A percentile compares a stretch with the other conserved stretches of the same genome.
phyloP scores from a whole-genome alignment of 1,140 invertebrate genomes.

The Pogonognathellus flavescens region DNA sequence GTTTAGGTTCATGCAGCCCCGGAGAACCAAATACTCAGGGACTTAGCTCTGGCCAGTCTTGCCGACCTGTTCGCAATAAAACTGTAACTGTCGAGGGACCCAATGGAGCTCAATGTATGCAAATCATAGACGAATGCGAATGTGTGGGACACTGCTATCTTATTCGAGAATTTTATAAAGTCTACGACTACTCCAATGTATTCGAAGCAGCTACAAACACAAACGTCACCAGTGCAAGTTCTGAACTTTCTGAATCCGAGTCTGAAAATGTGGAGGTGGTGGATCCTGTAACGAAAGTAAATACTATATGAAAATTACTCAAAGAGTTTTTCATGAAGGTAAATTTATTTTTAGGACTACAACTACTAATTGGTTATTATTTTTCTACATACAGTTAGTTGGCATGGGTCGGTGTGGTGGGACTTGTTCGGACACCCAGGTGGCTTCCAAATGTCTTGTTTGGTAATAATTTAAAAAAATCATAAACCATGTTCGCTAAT shows the following conservation, averaged over 20 bases:
- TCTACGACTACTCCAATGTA: conserved; percentile 67
- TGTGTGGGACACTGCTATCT: conserved; percentile 66
- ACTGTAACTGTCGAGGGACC: conserved; percentile 72
- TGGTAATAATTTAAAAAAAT: conserved; percentile 48
- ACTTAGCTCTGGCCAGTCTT: conserved; percentile 32
- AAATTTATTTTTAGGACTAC: too few species aligned
- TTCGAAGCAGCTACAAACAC: conserved; percentile 24
- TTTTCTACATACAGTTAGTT: conserved; percentile 69
- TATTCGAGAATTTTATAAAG: conserved; percentile 65
- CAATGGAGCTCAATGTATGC: conserved; percentile 70
- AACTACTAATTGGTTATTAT: neutral
- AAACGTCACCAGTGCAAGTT: neutral
- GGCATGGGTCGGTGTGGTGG: conserved; percentile 73
- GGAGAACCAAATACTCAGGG: conserved; percentile 64
- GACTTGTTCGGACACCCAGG: conserved; percentile 68
- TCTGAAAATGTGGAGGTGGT: conserved; percentile 3
- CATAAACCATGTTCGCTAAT: neutral
- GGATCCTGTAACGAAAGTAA: conserved; percentile 30
- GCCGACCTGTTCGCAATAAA: conserved; percentile 71
- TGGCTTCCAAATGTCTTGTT: conserved; percentile 62
- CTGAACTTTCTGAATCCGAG: conserved; percentile 19
- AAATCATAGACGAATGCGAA: conserved; percentile 66
- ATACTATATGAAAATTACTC: too few species aligned
- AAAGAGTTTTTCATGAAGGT: too few species aligned
- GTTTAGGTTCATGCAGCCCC: conserved; percentile 71